Base-by-base conservation (phyloP, 1,140 invertebrate species). In the Caenorhabditis latens region DNA sequence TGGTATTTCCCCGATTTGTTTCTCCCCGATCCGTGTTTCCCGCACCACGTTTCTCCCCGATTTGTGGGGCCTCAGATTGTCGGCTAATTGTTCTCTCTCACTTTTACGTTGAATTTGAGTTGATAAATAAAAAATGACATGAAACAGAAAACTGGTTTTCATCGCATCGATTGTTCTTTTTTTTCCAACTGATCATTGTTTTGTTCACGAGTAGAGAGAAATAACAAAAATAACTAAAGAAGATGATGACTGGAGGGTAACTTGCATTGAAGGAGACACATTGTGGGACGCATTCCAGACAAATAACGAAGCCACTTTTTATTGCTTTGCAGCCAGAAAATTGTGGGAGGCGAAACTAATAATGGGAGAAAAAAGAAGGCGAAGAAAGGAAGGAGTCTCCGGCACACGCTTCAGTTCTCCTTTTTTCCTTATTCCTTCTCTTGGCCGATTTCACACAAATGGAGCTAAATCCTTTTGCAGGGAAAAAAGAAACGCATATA, bases 241-340 rank as follows among this genome's bases (percentile, higher is more conserved):
- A 67, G 40, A 40, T 9, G 42, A 46, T 5, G 4, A 71, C 14
- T 71, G 65, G 42, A 43, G 65, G 65, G 42, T 71, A 71, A 71
- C 65, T 43, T 71, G 65, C 46, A 71, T 71, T 71, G 24, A 71
- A 48, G 67, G 50, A 79, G 71, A 79, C 71, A 53, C 32, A 79
- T 63, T 63, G 71, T 79, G 71, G 71, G 71, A 50, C 71, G 71
- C 71, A 79, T 79, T 79, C 71, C 43, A 79, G 71, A 79, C 43
- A 79, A 79, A 79, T 79, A 79, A 79, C 71, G 71, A 79, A 79
- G 71, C 71, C 71, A 79, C 71, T 79, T 79, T 79, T 79, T 79
- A 79, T 79, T 79, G 71, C 71, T 79, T 50, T 48, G 71, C 71
- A 50, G 46, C n/a, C 21, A 79, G 71, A 79, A 53, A 16, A 79